phyloP scores from a whole-genome alignment of 2,113 vertebrate species.

The Andinoacara biseriatus region DNA sequence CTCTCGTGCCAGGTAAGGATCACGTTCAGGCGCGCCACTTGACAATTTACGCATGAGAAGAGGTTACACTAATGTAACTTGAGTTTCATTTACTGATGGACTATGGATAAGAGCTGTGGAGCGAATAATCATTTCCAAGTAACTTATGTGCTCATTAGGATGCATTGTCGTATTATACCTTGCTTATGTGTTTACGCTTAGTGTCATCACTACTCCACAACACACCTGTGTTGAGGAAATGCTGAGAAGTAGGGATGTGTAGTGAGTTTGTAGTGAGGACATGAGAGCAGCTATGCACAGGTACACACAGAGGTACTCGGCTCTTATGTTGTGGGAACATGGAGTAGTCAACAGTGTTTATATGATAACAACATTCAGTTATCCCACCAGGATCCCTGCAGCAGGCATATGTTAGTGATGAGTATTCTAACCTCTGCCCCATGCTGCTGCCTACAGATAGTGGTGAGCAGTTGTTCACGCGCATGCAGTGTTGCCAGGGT shows the following conservation, averaged over 20 bases:
- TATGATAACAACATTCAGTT: conserved; percentile 64
- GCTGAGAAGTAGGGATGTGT: conserved; percentile 31
- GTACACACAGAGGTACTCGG: conserved; percentile 39
- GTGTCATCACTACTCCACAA: conserved; percentile 23
- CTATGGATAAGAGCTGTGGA: background rate
- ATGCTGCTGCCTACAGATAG: conserved; percentile 79
- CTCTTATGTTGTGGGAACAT: conserved; percentile 57
- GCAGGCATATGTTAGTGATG: conserved; percentile 79
- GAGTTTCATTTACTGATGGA: conserved; percentile 42
- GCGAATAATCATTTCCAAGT: background rate
- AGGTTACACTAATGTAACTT: conserved; percentile 44
- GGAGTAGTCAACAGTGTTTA: conserved; percentile 66
- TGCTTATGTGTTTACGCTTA: conserved; percentile 21
- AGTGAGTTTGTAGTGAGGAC: conserved; percentile 37
- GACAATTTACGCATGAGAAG: conserved; percentile 55
- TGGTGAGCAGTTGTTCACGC: conserved; percentile 76
- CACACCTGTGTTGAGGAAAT: conserved; percentile 43
- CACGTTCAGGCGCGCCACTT: conserved; percentile 49
- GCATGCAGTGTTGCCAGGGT: conserved; percentile 73
- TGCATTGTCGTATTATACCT: background rate
- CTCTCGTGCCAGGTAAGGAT: conserved; percentile 81
- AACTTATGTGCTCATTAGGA: background rate
- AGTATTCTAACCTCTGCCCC: conserved; percentile 75
- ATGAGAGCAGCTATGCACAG: conserved; percentile 20
- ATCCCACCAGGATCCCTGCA: conserved; percentile 72